These are phyloP conservation scores for Drosophila rufa DNA, from an alignment of 1,140 invertebrate species.

Conservation along the genomic window DNA sequence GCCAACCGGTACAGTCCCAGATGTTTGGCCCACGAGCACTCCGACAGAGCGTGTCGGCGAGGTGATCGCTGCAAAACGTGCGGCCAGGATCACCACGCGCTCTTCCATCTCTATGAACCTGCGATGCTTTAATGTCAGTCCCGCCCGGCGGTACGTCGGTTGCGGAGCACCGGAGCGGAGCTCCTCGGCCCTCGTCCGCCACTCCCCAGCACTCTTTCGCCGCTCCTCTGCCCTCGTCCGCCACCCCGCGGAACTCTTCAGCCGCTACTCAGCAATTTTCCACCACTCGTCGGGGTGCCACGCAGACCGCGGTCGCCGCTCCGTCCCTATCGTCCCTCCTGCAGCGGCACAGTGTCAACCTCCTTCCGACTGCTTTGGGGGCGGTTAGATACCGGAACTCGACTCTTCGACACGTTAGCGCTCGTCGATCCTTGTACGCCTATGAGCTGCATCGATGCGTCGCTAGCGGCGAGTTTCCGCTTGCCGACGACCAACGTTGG, in stretches of 20 bases:
- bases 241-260: not conserved
- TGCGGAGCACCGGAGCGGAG: too few species aligned
- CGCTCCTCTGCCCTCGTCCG: not conserved
- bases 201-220: too few species aligned
- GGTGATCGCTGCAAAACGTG: not conserved
- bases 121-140: not conserved
- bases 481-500: not conserved
- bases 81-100: not conserved
- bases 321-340: not conserved
- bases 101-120: not conserved
- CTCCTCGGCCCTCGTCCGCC: too few species aligned
- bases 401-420: not conserved
- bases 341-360: not conserved
- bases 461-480: too few species aligned
- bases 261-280: not conserved
- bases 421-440: not conserved
- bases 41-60: not conserved
- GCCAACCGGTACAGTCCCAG: not conserved
- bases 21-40: constrained; percentile 1
- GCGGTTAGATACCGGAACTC: not conserved
- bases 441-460: not conserved
- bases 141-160: not conserved
- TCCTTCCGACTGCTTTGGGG: too few species aligned
- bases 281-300: not conserved
- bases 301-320: constrained; percentile 1